phyloP scores from a whole-genome alignment of 2,888 invertebrate species.

The Cartodere bifasciata region DNA sequence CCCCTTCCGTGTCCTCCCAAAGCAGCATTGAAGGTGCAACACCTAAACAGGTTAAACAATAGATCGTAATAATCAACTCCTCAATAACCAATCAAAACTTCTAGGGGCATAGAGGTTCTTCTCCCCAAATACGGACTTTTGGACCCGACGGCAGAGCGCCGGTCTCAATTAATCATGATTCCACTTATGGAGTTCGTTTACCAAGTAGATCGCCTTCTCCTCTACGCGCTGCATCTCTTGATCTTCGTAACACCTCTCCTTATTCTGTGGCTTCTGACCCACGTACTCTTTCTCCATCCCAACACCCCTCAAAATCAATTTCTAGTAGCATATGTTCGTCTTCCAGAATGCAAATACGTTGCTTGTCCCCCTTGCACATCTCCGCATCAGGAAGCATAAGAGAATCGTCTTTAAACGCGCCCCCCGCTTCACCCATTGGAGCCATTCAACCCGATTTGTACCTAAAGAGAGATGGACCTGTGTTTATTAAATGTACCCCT shows the following conservation, averaged over 20 bases:
- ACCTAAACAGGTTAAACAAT: constrained; percentile 28
- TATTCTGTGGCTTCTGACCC: constrained; percentile 33
- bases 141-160: constrained; percentile 66
- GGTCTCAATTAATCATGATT: constrained; percentile 25
- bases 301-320: constrained; percentile 57
- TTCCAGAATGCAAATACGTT: constrained; percentile 38
- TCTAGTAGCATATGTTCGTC: constrained; percentile 35
- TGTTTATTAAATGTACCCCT: constrained; percentile 54
- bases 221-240: constrained; percentile 62
- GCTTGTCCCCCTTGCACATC: constrained; percentile 66
- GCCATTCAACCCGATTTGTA: constrained; percentile 81
- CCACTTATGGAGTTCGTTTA: constrained; percentile 34
- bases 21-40: constrained; percentile 67
- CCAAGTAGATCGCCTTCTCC: constrained; percentile 64
- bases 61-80: too few relatives aligned
- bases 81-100: constrained; percentile 7
- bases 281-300: constrained; percentile 53
- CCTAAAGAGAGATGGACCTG: constrained; percentile 64
- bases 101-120: constrained; percentile 66
- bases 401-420: constrained; percentile 32
- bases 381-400: constrained; percentile 47
- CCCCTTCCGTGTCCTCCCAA: constrained; percentile 72
- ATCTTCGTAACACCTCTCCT: constrained; percentile 54
- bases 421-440: constrained; percentile 43
- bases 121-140: constrained; percentile 72